A percentile compares a stretch with the other conserved stretches of the same genome.
These are phyloP conservation scores for Maniola hyperantus DNA, from an alignment of 2,888 invertebrate species.

Conservation along the genomic window DNA sequence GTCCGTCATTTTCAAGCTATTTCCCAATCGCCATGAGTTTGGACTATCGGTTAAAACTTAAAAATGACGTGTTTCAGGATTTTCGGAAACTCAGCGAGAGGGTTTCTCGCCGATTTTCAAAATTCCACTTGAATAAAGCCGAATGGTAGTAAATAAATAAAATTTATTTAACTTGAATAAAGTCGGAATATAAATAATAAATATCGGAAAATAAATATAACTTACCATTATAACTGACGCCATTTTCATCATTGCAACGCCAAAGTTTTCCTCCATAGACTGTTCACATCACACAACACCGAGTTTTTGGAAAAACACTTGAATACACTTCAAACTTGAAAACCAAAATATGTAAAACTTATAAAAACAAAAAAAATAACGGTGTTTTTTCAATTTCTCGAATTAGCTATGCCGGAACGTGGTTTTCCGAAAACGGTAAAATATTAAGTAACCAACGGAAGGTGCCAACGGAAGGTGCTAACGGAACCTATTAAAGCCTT, in stretches of 20 bases:
- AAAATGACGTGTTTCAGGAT: too few species aligned
- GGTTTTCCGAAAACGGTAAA: slow-evolving; percentile 10
- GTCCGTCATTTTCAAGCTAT: too few species aligned
- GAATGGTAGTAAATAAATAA: too few species aligned
- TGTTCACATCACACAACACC: slow-evolving; percentile 44
- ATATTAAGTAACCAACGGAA: not conserved
- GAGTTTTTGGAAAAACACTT: slow-evolving; percentile 4
- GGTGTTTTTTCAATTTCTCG: not conserved
- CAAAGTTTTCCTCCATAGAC: slow-evolving; percentile 10
- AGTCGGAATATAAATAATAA: too few species aligned
- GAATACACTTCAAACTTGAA: not conserved
- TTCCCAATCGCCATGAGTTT: too few species aligned
- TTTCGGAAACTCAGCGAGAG: too few species aligned
- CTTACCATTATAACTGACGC: slow-evolving; percentile 54
- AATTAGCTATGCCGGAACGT: not conserved
- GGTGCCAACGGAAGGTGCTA: too few species aligned
- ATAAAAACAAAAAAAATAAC: not conserved
- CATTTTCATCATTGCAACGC: slow-evolving; percentile 53
- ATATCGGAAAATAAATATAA: not conserved
- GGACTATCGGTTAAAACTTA: too few species aligned
- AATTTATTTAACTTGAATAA: too few species aligned
- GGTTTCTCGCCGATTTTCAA: too few species aligned
- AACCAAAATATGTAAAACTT: not conserved
- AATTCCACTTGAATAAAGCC: too few species aligned
- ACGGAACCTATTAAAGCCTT: too few species aligned